phyloP scores from a whole-genome alignment of 2,113 vertebrate species.

The Australoheros scitulus region DNA sequence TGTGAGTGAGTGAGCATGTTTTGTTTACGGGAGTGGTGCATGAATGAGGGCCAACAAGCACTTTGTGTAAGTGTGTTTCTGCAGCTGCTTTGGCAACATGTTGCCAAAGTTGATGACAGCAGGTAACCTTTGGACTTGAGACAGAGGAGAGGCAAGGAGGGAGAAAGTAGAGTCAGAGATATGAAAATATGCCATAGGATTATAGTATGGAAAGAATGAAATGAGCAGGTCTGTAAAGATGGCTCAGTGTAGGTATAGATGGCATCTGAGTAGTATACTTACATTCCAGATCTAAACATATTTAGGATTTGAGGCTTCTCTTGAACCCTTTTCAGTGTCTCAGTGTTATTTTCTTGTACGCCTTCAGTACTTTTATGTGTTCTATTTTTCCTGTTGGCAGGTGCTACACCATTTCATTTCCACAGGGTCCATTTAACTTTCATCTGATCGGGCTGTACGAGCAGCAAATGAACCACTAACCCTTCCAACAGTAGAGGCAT shows the following conservation, averaged over 20 bases:
- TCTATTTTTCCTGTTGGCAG: background rate
- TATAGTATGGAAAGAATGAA: background rate
- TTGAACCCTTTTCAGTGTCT: background rate
- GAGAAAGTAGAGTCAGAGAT: background rate
- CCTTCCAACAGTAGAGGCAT: background rate
- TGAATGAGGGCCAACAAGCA: slow-evolving; percentile 14
- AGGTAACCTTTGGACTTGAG: slow-evolving; percentile 61
- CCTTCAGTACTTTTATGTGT: background rate
- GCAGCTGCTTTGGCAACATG: slow-evolving; percentile 65
- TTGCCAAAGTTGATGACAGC: slow-evolving; percentile 59
- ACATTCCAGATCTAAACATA: background rate
- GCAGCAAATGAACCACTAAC: slow-evolving; percentile 11
- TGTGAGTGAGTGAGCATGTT: background rate
- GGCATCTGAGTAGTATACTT: background rate
- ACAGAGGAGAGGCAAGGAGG: background rate
- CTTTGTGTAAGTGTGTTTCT: slow-evolving; percentile 38
- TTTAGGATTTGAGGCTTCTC: background rate
- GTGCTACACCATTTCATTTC: slow-evolving; percentile 17
- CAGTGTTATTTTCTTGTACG: background rate
- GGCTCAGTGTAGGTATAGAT: background rate
- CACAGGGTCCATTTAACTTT: slow-evolving; percentile 30
- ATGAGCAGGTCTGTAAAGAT: rapidly evolving
- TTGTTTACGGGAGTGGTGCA: background rate
- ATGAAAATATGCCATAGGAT: background rate
- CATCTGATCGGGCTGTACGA: background rate